These are phyloP conservation scores for Apeltes quadracus DNA, from an alignment of 2,113 vertebrate species.

Conservation along the genomic window DNA sequence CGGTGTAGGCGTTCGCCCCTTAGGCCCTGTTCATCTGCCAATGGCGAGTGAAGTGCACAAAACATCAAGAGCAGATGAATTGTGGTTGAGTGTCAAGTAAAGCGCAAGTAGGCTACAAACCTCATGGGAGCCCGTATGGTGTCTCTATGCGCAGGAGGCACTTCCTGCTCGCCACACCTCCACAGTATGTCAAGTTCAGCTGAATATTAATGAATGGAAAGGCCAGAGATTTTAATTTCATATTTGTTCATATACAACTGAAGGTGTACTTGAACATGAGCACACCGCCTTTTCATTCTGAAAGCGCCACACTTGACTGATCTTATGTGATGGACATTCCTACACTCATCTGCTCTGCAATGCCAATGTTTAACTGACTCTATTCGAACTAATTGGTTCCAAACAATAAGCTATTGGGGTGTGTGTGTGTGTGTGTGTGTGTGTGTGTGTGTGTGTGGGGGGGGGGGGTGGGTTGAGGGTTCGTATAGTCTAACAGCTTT, in stretches of 20 bases:
- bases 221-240: not conserved
- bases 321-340: conserved; percentile 5
- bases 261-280: conserved; percentile 9
- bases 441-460: not conserved
- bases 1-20: not conserved
- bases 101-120: conserved; percentile 16
- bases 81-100: not conserved
- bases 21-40: not conserved
- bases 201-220: conserved; percentile 3
- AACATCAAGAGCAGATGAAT: conserved; percentile 4
- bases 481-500: conserved; percentile 14
- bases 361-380: conserved; percentile 27
- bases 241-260: conserved; percentile 3
- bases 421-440: not conserved
- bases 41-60: not conserved
- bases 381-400: conserved; percentile 21
- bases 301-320: conserved; percentile 31
- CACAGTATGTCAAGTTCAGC: not conserved
- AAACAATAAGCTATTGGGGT: conserved; percentile 5
- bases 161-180: not conserved
- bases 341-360: conserved; percentile 19
- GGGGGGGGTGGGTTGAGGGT: too few relatives aligned
- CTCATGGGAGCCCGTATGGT: conserved; percentile 2
- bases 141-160: not conserved
- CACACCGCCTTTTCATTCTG: conserved; percentile 12